phyloP scores from a whole-genome alignment of 2,113 vertebrate genomes.

The Phalacrocorax pelagicus region DNA sequence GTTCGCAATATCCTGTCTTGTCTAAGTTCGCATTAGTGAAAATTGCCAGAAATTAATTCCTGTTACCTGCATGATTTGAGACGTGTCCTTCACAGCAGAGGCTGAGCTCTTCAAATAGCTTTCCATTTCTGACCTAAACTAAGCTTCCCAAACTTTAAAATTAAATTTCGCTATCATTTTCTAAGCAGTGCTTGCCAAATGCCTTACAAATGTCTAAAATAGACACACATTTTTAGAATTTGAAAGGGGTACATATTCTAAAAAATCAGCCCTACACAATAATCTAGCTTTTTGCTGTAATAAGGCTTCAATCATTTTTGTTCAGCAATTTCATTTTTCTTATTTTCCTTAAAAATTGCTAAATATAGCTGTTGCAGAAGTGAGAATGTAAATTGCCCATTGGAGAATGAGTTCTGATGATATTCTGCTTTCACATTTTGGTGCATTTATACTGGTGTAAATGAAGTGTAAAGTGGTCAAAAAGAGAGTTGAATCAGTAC shows the following conservation, averaged over 20 bases:
- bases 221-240: constrained; percentile 29
- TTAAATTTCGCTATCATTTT: not conserved
- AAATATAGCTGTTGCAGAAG: constrained; percentile 13
- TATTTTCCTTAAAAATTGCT: constrained; percentile 11
- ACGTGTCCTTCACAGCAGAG: not conserved
- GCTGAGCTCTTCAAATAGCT: not conserved
- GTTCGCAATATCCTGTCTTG: not conserved
- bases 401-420: not conserved
- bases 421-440: not conserved
- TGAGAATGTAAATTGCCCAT: not conserved
- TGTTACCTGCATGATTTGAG: not conserved
- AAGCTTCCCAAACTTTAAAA: not conserved
- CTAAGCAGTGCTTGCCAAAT: constrained; percentile 14
- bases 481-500: not conserved
- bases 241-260: not conserved
- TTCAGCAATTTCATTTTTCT: not conserved
- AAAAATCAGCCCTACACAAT: not conserved
- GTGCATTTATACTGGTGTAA: not conserved
- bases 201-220: constrained; percentile 26
- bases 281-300: constrained; percentile 11
- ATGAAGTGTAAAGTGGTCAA: not conserved
- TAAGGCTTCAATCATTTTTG: constrained; percentile 27
- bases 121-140: constrained; percentile 9
- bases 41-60: not conserved
- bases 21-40: not conserved